Percentiles rank a stretch among this genome's conserved stretches.
Conservation (phyloP, 2,113 vertebrate genomes). For the Zosterops hypoxanthus region DNA sequence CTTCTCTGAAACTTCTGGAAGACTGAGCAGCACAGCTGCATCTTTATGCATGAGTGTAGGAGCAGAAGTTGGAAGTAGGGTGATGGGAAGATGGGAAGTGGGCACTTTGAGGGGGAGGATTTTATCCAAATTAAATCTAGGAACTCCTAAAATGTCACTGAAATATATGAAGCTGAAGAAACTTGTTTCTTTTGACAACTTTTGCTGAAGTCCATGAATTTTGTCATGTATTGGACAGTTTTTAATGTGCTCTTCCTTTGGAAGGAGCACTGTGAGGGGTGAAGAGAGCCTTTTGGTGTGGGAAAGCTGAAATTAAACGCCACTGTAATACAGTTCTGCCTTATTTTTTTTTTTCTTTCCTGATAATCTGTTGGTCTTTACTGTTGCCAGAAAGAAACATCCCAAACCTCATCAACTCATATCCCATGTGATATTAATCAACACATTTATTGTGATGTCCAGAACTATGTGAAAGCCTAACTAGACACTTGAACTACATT, state of each 20-base stretch:
- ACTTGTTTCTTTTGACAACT: neutral
- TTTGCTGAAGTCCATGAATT: neutral
- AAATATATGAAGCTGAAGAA: neutral
- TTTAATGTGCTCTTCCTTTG: neutral
- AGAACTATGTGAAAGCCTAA: neutral
- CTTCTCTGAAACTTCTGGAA: neutral
- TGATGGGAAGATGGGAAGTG: neutral
- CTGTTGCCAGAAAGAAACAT: neutral
- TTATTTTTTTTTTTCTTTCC: neutral
- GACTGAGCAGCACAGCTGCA: neutral
- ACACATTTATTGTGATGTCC: neutral
- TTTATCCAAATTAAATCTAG: neutral
- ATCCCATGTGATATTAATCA: neutral
- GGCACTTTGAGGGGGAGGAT: neutral
- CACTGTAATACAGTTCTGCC: neutral
- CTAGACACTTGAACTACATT: neutral
- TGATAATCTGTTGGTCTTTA: neutral
- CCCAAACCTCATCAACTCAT: neutral
- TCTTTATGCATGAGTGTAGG: neutral
- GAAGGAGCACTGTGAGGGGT: neutral
- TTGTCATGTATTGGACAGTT: neutral
- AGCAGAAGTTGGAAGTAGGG: neutral
- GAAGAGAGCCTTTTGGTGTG: neutral
- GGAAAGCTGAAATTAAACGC: neutral
- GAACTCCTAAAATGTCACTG: neutral